Evolutionary conservation across 2,797 vertebrate species (phyloP), one percentile per base, ranked within the genome.

Genomic region (Australoheros facetus): DNA sequence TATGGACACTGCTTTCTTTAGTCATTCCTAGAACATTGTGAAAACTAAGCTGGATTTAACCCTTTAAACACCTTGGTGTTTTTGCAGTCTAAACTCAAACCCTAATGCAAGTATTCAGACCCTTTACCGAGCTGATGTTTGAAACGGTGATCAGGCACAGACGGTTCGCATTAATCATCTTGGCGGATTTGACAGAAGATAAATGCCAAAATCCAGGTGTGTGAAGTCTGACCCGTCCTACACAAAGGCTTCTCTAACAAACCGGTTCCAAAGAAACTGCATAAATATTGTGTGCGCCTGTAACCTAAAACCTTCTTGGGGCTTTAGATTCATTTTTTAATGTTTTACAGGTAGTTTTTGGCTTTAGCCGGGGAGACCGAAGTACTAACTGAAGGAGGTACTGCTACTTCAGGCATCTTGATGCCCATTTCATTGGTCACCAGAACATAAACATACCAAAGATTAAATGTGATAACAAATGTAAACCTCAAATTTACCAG

Each of bases 201-300:
- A 21, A 21, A 54, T 2, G 37, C 59, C 59, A 26, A 62, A 42
- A 64, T 64, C 60, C 60, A 64, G 60, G 21, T 45, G 39, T 66
- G 39, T 39, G 7, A 2, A 45, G 39, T 39, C 39, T 45, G 21
- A 23, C 23, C 23, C 23, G 23, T 23, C 23, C 10, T 39, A 11
- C 39, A 4, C 39, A 45, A 64, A 17, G 60, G 21, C 60, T 1
- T 45, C 39, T 45, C 1, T 17, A 45, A 45, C 21, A 26, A 45
- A 2, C 21, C 26, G 39, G 37, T 28, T 45, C 45, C 2, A 17
- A 1, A 2, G 1, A 42, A 62, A 62, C 13, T 0, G 0, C 58
- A 23, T 14, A 21, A 64, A 3, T 9, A 48, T 23, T 2, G 5
- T 23, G 13, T 64, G 37, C 17, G 45, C 0, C 60, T 66, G 60